Evolutionary conservation across 2,888 invertebrate genomes (phyloP).

Genomic region (Drosophila acutilabella): DNA sequence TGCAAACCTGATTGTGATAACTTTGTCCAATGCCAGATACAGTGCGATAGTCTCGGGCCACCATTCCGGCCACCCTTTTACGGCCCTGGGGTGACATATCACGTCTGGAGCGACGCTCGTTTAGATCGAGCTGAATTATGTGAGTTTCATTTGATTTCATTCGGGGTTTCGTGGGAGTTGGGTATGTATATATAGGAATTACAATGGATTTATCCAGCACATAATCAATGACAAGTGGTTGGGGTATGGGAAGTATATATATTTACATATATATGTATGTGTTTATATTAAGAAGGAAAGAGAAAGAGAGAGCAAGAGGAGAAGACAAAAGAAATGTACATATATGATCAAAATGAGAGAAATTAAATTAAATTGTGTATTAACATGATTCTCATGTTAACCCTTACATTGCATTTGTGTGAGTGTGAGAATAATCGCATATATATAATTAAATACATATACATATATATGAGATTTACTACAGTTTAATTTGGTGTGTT

Average conservation of each 20-base stretch:
- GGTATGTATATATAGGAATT: slow-evolving; percentile 18
- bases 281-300: slow-evolving; percentile 23
- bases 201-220: slow-evolving; percentile 36
- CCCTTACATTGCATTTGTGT: slow-evolving; percentile 42
- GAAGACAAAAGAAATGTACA: slow-evolving; percentile 62
- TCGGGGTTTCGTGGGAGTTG: slow-evolving; percentile 22
- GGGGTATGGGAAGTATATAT: background rate
- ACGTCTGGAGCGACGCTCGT: slow-evolving; percentile 91
- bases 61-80: slow-evolving; percentile 89
- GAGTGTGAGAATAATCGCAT: slow-evolving; percentile 34
- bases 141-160: slow-evolving; percentile 23
- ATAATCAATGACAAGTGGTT: slow-evolving; percentile 11
- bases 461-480: slow-evolving; percentile 6
- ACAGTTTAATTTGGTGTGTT: slow-evolving; percentile 16
- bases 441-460: slow-evolving; percentile 3
- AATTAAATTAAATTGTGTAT: slow-evolving; percentile 33
- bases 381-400: slow-evolving; percentile 30
- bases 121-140: slow-evolving; percentile 86
- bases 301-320: slow-evolving; percentile 56
- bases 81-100: slow-evolving; percentile 93
- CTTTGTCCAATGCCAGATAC: slow-evolving; percentile 86
- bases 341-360: slow-evolving; percentile 63
- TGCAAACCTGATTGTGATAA: slow-evolving; percentile 85
- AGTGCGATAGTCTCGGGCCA: slow-evolving; percentile 87
- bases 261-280: slow-evolving; percentile 17